Evolutionary conservation across 2,888 invertebrate genomes (phyloP).

Genomic region (Oligia latruncula): DNA sequence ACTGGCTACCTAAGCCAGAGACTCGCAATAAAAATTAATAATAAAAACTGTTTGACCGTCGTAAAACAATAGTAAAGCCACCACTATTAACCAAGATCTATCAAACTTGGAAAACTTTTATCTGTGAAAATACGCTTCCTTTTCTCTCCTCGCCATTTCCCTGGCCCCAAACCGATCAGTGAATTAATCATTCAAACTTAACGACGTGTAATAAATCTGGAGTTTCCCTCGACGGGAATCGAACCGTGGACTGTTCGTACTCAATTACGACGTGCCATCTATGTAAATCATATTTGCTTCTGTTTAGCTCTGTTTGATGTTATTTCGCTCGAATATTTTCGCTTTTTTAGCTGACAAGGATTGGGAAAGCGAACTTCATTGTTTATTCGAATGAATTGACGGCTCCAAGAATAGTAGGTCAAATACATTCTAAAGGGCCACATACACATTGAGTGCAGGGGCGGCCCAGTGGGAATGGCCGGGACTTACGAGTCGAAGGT

Average conservation of each 20-base stretch:
- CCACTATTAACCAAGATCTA: not conserved
- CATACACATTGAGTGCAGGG: not conserved
- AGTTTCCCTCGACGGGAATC: constrained; percentile 68
- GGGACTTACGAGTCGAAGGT: not conserved
- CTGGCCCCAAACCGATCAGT: constrained; percentile 63
- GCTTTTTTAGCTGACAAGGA: not conserved
- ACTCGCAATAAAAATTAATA: not conserved
- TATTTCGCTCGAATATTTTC: constrained; percentile 29
- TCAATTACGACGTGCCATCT: constrained; percentile 52
- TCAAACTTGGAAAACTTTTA: not conserved
- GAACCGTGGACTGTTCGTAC: constrained; percentile 57
- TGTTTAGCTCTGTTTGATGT: constrained; percentile 52
- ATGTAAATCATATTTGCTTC: constrained; percentile 58
- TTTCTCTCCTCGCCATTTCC: constrained; percentile 31
- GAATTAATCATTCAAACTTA: constrained; percentile 79
- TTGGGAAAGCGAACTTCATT: not conserved
- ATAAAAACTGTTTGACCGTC: not conserved
- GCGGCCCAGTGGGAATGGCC: not conserved
- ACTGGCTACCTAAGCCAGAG: too few relatives aligned
- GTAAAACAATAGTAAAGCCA: not conserved
- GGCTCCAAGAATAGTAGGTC: not conserved
- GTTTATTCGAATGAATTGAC: not conserved
- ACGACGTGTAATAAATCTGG: constrained; percentile 79
- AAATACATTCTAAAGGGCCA: not conserved
- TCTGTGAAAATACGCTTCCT: not conserved